Base-by-base conservation (phyloP, 2,888 invertebrate species). In the Apotomis turbidana region DNA sequence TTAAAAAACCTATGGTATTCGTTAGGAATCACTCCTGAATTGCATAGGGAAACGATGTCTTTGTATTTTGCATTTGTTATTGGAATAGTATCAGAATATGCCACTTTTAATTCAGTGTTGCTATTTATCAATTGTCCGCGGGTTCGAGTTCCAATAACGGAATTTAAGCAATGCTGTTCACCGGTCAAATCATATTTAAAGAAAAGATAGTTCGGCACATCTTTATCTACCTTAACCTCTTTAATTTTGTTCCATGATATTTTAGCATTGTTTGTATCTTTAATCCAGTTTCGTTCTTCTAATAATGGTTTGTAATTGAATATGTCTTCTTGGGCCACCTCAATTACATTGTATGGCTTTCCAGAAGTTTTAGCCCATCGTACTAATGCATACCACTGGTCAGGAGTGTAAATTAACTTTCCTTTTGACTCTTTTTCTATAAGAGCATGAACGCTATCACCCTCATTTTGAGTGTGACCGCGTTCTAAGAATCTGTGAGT, bases 1-100 rank as follows among this genome's bases (percentile, higher is more conserved):
- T 15, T 15, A 49, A 49, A 49, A 49, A 49, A 49, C 10, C 8
- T 49, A 49, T 3, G 49, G 12, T 4, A 49, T 4, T 49, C 5
- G 8, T 49, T 69, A 55, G 68, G 60, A 13, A 69, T 74, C 51
- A 66, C 59, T 55, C 68, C 73, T 3, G 59, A 60, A 55, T 70
- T 36, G 12, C 3, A 49, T 49, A 49, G 12, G 12, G 49, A 49
- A 49, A 70, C 49, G 27, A 74, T 64, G 55, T 71, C 74, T 74
- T 74, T 74, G 60, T 74, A 63, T 71, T 71, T 74, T 38, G 68
- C 70, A 70, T 73, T 66, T 36, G 70, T 15, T 46, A 73, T 61
- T 6, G 73, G 69, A 41, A 73, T 66, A 36, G 59, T 67, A 27
- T n/a, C 41, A 13, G 61, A 66, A 66, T 73, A 73, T 57, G 70